Evolutionary conservation across 2,113 vertebrate genomes (phyloP), one percentile per base, ranked within the genome.

Genomic region (Phoenicopterus ruber): DNA sequence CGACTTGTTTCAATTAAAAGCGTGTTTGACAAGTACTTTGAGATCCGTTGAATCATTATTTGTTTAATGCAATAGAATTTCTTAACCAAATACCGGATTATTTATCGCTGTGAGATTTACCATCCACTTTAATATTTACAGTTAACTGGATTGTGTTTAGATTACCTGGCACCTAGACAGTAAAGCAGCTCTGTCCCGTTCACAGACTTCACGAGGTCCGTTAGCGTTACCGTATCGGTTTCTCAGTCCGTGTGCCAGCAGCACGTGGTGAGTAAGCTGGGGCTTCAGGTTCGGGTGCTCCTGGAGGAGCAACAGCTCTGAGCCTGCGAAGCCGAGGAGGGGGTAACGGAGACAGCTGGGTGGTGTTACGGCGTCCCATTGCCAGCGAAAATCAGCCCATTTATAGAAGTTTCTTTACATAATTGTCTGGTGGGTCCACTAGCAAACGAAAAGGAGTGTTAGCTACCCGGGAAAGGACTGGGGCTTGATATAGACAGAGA

Each of bases 51-150:
- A 54, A 67, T 34, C 66, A 50, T 40, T 50, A 19, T 88, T 85
- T 93, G 74, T 84, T 81, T 85, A 71, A 72, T 46, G 47, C 47
- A n/a, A 34, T 21, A 88, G 80, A 50, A 84, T 63, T 44, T 50
- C 82, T 46, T 77, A 67, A 81, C 22, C 70, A 88, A 88, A 61
- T 55, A 57, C 9, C 34, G 32, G 38, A 38, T 88, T 21, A 55
- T 78, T 84, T 76, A 72, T 88, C 10, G 0, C 77, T 13, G 26
- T 25, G 66, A 79, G 67, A 38, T 90, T 57, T 50, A 17, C 78
- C 47, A 61, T 59, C 66, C 82, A 71, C 90, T 87, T 80, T 14
- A 92, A 90, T 90, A 92, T 92, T 90, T 92, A 74, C 66, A 71
- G 49, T 34, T 16, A n/a, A 17, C 44, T 79, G 77, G 65, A 63